Evolutionary conservation across 2,888 invertebrate genomes (phyloP).

Genomic region (Cephus pygmeus): DNA sequence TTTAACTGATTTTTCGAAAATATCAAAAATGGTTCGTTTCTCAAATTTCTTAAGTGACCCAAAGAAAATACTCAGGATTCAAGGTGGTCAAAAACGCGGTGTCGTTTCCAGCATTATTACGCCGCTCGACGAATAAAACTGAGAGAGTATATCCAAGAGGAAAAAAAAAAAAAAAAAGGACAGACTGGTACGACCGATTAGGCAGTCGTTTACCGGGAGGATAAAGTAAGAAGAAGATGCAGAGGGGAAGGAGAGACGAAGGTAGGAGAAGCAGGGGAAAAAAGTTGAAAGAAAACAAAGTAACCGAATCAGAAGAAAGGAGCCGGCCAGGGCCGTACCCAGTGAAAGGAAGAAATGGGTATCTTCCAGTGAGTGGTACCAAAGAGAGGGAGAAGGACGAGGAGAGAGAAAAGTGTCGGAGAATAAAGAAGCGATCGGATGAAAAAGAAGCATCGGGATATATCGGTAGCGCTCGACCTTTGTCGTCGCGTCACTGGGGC

Average conservation of each 20-base stretch:
- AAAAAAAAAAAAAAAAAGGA: not conserved
- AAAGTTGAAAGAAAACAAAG: not conserved
- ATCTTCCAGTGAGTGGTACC: too few relatives aligned
- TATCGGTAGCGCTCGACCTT: constrained; percentile 16
- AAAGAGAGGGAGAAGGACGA: not conserved
- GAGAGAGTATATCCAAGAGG: not conserved
- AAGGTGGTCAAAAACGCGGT: too few relatives aligned
- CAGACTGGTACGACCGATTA: not conserved
- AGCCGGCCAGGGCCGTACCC: not conserved
- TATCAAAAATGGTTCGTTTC: too few relatives aligned
- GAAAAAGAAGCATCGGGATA: constrained; percentile 10
- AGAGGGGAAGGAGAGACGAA: constrained; percentile 6
- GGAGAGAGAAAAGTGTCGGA: constrained; percentile 4
- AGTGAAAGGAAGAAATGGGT: not conserved
- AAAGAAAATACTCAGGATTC: too few relatives aligned
- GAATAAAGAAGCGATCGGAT: constrained; percentile 2
- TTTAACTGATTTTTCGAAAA: too few relatives aligned
- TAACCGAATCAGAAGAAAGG: not conserved
- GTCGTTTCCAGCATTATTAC: too few relatives aligned
- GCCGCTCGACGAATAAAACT: too few relatives aligned
- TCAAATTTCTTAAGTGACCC: too few relatives aligned
- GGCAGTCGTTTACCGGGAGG: constrained; percentile 18
- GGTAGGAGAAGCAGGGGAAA: constrained; percentile 1
- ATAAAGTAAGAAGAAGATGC: constrained; percentile 15
- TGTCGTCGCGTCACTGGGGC: constrained; percentile 18